Evolutionary conservation across 1,140 invertebrate genomes (phyloP), one percentile per base, ranked within the genome.

Genomic region (Eumaeus atala): DNA sequence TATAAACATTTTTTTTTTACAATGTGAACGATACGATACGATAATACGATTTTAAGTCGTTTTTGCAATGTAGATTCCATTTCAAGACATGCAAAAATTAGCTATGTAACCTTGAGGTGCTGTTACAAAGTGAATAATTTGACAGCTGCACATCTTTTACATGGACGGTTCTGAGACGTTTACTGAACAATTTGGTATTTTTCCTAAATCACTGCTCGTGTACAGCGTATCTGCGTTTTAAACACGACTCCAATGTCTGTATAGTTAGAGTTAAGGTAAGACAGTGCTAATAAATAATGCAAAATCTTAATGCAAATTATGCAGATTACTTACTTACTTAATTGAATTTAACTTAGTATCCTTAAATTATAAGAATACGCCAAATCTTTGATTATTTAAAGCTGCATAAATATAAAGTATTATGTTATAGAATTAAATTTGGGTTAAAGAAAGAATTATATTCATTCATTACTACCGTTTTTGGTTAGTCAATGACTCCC

Each of bases 321-420:
- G 16, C 12, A 40, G 11, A 40, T 40, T 40, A 14, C 16, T 40
- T 40, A 14, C 38, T 8, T 12, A 12, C 38, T 14, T 40, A 12
- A 40, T 40, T 16, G 38, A 40, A 40, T 40, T 40, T n/a, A 40
- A 40, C 12, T 40, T 40, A n/a, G 12, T 40, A 40, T 14, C 12
- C 16, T 14, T 11, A 40, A 14, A n/a, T 40, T 3, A n/a, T n/a
- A n/a, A n/a, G n/a, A 40, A 40, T 40, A 14, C 38, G 12, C 11
- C 16, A 11, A 8, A 11, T 38, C 3, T 40, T 40, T 40, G 38
- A 40, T 14, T 40, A 40, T 40, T 40, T 40, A 40, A 40, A n/a
- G 16, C 38, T n/a, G 38, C 38, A 40, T 40, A 40, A 40, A 40
- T 40, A 16, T 14, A 40, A 40, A 40, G 38, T 40, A 14, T 14